phyloP scores from a whole-genome alignment of 2,113 vertebrate genomes.

The Mionectes macconnelli region DNA sequence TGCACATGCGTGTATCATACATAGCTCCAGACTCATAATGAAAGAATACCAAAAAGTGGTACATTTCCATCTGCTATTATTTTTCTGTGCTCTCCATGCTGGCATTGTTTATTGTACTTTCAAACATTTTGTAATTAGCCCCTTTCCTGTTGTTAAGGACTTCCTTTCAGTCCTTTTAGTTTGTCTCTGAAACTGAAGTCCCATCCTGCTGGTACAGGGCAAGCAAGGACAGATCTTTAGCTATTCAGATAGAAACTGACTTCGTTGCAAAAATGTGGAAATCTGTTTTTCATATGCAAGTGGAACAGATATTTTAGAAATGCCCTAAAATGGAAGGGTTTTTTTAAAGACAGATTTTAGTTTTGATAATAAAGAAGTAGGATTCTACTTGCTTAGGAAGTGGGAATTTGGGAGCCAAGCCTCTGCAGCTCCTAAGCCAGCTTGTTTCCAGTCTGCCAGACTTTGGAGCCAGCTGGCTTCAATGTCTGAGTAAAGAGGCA shows the following conservation, averaged over 20 bases:
- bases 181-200: not conserved
- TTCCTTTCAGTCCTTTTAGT: not conserved
- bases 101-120: not conserved
- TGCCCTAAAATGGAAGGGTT: not conserved
- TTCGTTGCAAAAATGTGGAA: not conserved
- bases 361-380: not conserved
- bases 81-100: not conserved
- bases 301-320: slow-evolving; percentile 50
- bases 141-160: not conserved
- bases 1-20: not conserved
- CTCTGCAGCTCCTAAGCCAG: not conserved
- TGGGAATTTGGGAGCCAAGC: not conserved
- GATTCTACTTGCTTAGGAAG: not conserved
- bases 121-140: not conserved
- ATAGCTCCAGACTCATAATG: not conserved
- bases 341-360: not conserved
- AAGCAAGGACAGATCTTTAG: slow-evolving; percentile 3
- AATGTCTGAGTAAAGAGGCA: not conserved
- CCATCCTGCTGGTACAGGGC: not conserved
- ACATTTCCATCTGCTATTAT: not conserved
- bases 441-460: slow-evolving; percentile 1
- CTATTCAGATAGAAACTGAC: not conserved
- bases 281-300: slow-evolving; percentile 21
- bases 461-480: slow-evolving; percentile 50
- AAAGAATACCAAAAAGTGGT: not conserved